Evolutionary conservation across 2,113 vertebrate species (phyloP).

Genomic region (Plecturocebus donacophilus): DNA sequence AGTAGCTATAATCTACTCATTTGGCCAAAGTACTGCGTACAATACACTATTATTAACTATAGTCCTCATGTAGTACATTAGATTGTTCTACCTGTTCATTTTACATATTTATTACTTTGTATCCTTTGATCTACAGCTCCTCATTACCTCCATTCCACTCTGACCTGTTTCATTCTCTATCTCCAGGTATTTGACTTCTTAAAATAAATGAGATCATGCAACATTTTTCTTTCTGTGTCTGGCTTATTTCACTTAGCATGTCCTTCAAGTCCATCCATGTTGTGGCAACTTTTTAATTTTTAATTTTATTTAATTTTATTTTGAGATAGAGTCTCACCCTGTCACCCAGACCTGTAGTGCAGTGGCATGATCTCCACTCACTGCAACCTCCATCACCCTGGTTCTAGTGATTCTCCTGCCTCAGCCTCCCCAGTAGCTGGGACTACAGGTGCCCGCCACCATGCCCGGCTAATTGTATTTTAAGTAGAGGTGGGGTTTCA

Average conservation of each 20-base stretch:
- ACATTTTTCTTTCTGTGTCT: not conserved
- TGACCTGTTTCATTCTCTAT: not conserved
- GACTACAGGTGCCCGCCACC: too few relatives aligned
- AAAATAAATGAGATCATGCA: not conserved
- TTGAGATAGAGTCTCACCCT: too few relatives aligned
- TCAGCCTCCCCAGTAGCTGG: too few relatives aligned
- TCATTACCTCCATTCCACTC: too few relatives aligned
- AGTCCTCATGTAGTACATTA: not conserved
- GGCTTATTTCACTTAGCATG: not conserved
- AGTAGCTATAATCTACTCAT: not conserved
- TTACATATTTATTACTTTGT: too few relatives aligned
- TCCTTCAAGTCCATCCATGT: not conserved
- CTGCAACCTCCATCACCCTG: too few relatives aligned
- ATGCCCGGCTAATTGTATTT: not conserved
- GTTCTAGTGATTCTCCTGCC: too few relatives aligned
- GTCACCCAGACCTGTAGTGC: too few relatives aligned
- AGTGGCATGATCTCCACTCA: too few relatives aligned
- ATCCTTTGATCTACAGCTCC: not conserved
- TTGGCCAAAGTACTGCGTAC: not conserved
- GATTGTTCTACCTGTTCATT: not conserved
- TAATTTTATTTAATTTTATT: too few relatives aligned
- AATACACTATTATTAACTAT: not conserved
- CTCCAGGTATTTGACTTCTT: not conserved
- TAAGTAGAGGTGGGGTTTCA: not conserved
- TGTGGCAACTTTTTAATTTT: not conserved